Evolutionary conservation across 2,888 invertebrate genomes (phyloP).

Genomic region (Autographa gamma): DNA sequence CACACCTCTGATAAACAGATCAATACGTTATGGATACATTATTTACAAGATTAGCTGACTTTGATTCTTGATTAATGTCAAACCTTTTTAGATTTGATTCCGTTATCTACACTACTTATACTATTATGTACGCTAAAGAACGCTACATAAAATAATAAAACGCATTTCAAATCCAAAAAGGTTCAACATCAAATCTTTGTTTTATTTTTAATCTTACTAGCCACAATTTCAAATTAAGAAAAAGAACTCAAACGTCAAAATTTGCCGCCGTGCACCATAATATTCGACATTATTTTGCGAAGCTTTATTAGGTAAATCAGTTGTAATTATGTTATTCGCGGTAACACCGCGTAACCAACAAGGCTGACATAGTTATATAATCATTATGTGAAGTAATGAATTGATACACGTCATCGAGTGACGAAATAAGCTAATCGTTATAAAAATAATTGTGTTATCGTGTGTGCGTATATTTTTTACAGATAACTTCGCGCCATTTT

Average conservation of each 20-base stretch:
- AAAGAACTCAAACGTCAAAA: not conserved
- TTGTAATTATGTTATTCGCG: slow-evolving; percentile 20
- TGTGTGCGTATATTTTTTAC: slow-evolving; percentile 65
- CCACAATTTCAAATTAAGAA: not conserved
- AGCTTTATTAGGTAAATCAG: not conserved
- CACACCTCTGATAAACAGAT: slow-evolving; percentile 4
- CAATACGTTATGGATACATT: not conserved
- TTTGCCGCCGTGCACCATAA: not conserved
- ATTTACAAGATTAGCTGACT: no score
- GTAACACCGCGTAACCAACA: slow-evolving; percentile 39
- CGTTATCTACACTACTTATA: not conserved
- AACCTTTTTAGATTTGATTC: not conserved
- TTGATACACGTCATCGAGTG: slow-evolving; percentile 76
- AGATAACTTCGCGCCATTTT: slow-evolving; percentile 16
- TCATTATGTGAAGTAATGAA: slow-evolving; percentile 80
- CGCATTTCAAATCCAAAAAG: slow-evolving; percentile 6
- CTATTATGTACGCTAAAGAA: slow-evolving; percentile 4
- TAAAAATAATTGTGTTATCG: slow-evolving; percentile 77
- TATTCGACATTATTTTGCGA: not conserved
- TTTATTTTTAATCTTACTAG: not conserved
- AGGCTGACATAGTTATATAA: slow-evolving; percentile 71
- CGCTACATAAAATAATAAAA: slow-evolving; percentile 5
- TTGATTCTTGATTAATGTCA: no score
- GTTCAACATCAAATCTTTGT: not conserved
- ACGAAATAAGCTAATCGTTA: slow-evolving; percentile 79